Evolutionary conservation across 1,140 invertebrate species (phyloP), one percentile per base, ranked within the genome.

Genomic region (Varroa destructor): DNA sequence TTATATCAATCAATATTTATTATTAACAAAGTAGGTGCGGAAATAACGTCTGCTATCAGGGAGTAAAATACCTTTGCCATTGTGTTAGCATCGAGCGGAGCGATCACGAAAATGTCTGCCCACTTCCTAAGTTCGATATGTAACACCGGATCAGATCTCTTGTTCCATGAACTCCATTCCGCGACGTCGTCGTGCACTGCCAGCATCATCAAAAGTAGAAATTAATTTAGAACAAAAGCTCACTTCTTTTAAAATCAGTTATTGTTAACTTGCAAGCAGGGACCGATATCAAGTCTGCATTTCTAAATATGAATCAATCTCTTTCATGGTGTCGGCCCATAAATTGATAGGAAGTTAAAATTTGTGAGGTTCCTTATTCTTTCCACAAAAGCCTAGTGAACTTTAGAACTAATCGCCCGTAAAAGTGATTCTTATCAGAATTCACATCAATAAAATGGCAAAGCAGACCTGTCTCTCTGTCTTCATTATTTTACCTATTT

Each of bases 41-140:
- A 51, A 51, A 8, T 51, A 8, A 25, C 46, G 3, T 8, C 46
- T 51, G 46, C 46, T 51, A 51, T 51, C 46, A 51, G 46, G 46
- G 46, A 8, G 3, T 51, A 85, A 42, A 90, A 84, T 73, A 98
- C 86, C 85, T 99, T 99, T 1, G 90, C 95, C 64, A 99, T 77
- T 0, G 94, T 93, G 78, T 99, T 99, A 8, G 95, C 96, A 84
- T 96, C 93, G 5, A 99, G 79, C 0, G 97, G 97, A 42, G 95
- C 93, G 75, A 99, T 89, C 0, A 99, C 76, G 75, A 97, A 82
- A 14, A 95, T 74, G 80, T 99, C 91, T 0, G 96, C 95, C 93
- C 93, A 97, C 80, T 94, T 93, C 6, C 87, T 85, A 3, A 99
- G 81, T 74, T 98, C 92, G 75, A 99, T 97, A 78, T 99, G 97